Conservation (phyloP, 2,113 vertebrate species). For the Pantherophis guttatus region DNA sequence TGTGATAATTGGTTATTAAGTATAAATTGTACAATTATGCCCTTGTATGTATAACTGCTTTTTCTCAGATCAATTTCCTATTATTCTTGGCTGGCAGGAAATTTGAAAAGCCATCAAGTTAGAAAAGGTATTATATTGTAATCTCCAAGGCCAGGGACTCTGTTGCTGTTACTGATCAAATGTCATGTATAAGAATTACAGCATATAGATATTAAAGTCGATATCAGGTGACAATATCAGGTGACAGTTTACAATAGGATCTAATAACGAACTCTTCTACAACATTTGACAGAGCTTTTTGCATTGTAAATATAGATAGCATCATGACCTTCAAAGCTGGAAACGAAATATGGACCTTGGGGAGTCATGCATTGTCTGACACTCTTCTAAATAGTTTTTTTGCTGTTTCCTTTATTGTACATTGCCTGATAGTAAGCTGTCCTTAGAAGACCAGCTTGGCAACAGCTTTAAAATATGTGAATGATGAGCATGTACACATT, state of each 20-base stretch:
- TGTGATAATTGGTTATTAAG: background rate
- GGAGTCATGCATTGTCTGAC: background rate
- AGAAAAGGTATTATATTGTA: background rate
- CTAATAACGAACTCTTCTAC: background rate
- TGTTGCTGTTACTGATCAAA: background rate
- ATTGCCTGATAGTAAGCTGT: background rate
- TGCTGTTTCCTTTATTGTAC: background rate
- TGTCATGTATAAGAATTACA: background rate
- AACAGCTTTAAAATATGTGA: background rate
- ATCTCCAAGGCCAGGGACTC: background rate
- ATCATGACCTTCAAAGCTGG: background rate
- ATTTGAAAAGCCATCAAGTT: background rate
- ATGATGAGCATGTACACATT: background rate
- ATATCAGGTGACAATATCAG: background rate
- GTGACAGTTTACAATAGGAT: background rate
- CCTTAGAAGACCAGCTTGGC: background rate
- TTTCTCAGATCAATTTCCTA: background rate
- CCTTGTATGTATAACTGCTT: background rate
- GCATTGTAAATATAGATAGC: background rate
- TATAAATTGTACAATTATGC: background rate
- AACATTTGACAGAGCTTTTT: background rate
- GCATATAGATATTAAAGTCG: background rate
- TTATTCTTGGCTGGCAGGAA: background rate
- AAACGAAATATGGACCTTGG: constrained; percentile 7
- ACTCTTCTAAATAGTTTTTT: background rate